Evolutionary conservation across 1,140 invertebrate genomes (phyloP).

Genomic region (Nymphalis io): DNA sequence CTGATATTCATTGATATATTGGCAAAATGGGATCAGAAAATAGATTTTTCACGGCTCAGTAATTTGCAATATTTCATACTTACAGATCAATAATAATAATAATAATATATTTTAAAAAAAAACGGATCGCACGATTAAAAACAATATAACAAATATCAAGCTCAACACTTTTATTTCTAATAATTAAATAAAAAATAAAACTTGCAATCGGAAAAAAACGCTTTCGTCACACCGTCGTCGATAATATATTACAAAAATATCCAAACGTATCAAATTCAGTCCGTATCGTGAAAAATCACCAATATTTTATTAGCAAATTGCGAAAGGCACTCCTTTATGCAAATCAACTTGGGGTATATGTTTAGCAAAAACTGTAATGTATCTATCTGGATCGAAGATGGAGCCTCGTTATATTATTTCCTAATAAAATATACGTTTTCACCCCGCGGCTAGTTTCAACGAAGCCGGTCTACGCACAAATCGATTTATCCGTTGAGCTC

Average conservation of each 20-base stretch:
- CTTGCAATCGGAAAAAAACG: constrained; percentile 11
- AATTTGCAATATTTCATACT: constrained; percentile 33
- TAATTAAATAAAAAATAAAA: constrained; percentile 4
- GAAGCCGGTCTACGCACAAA: background rate
- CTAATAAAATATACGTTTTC: constrained; percentile 4
- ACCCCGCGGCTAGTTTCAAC: background rate
- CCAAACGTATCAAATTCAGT: constrained; percentile 64
- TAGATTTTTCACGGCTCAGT: constrained; percentile 46
- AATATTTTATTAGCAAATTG: constrained; percentile 46
- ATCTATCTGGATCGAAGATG: background rate
- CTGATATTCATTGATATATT: constrained; percentile 42
- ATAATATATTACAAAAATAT: constrained; percentile 57
- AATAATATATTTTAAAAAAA: constrained; percentile 44
- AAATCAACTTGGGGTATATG: constrained; percentile 44
- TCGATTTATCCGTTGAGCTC: constrained; percentile 43
- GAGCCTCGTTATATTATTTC: background rate
- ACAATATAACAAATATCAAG: constrained; percentile 56
- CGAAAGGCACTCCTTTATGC: constrained; percentile 65
- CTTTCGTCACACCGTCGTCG: constrained; percentile 21
- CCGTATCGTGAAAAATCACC: constrained; percentile 51
- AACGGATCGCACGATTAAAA: constrained; percentile 53
- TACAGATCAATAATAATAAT: constrained; percentile 24
- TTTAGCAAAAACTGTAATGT: constrained; percentile 17
- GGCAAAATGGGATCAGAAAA: constrained; percentile 47
- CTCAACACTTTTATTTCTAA: constrained; percentile 44